Evolutionary conservation across 2,888 invertebrate species (phyloP).

Genomic region (Drosophila diplacantha): DNA sequence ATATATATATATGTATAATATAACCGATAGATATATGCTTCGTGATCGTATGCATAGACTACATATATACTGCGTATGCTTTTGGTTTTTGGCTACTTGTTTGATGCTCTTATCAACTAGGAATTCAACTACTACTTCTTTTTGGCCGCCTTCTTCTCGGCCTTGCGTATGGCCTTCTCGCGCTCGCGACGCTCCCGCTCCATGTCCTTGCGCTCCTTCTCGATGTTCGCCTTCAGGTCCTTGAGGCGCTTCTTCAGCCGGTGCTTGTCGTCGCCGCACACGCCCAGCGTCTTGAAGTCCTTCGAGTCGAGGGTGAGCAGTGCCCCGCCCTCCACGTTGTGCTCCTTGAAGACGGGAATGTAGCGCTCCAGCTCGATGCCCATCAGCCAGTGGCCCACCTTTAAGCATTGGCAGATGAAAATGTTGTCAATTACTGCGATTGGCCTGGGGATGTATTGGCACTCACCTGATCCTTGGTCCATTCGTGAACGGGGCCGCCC

Average conservation of each 20-base stretch:
- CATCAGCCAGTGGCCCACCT: constrained; percentile 95
- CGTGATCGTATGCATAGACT: constrained; percentile 44
- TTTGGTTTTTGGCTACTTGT: constrained; percentile 67
- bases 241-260: constrained; percentile 91
- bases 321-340: constrained; percentile 91
- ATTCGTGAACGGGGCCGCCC: constrained; percentile 85
- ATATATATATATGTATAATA: constrained; percentile 23
- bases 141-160: constrained; percentile 88
- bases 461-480: constrained; percentile 86
- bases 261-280: constrained; percentile 88
- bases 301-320: constrained; percentile 92
- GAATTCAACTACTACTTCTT: constrained; percentile 78
- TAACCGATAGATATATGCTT: constrained; percentile 13
- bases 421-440: neutral
- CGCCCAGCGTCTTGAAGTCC: constrained; percentile 92
- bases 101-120: constrained; percentile 53
- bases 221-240: constrained; percentile 86
- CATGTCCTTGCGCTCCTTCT: constrained; percentile 84
- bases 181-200: constrained; percentile 91
- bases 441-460: neutral
- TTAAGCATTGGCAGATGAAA: constrained; percentile 9
- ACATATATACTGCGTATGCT: constrained; percentile 63
- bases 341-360: constrained; percentile 91
- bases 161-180: constrained; percentile 91
- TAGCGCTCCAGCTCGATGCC: constrained; percentile 91